Evolutionary conservation across 2,888 invertebrate genomes (phyloP).

Genomic region (Frankliniella fusca): DNA sequence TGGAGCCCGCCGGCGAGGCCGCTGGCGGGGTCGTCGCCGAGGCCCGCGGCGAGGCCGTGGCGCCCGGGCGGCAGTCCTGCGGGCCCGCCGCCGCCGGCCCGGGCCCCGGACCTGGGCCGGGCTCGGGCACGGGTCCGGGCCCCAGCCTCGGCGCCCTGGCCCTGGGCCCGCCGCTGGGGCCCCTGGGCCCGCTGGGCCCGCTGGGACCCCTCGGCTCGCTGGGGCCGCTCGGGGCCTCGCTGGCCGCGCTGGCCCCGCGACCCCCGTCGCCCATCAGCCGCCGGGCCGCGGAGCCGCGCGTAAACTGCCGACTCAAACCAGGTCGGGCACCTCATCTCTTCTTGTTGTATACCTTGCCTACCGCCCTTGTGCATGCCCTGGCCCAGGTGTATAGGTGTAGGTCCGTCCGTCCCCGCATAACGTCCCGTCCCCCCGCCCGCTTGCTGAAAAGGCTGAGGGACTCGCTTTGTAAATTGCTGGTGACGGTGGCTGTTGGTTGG

Average conservation of each 20-base stretch:
- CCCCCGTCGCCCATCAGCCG: slow-evolving; percentile 7
- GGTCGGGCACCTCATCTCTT: not conserved
- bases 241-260: not conserved
- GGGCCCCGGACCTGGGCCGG: not conserved
- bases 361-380: too few species aligned
- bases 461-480: not conserved
- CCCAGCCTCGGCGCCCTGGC: not conserved
- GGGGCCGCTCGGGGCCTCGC: not conserved
- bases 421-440: too few species aligned
- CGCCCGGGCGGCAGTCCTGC: not conserved
- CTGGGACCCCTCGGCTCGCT: not conserved
- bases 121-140: too few species aligned
- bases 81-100: not conserved
- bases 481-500: not conserved
- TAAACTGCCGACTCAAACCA: slow-evolving; percentile 18
- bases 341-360: too few species aligned
- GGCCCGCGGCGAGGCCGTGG: not conserved
- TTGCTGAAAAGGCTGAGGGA: too few species aligned
- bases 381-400: too few species aligned
- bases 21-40: not conserved
- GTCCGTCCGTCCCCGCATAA: not conserved
- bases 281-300: slow-evolving; percentile 3
- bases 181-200: not conserved
- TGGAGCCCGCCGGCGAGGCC: not conserved
- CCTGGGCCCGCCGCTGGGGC: not conserved